These are phyloP conservation scores for Clitarchus hookeri DNA, from an alignment of 2,888 invertebrate genomes.

Conservation along the genomic window DNA sequence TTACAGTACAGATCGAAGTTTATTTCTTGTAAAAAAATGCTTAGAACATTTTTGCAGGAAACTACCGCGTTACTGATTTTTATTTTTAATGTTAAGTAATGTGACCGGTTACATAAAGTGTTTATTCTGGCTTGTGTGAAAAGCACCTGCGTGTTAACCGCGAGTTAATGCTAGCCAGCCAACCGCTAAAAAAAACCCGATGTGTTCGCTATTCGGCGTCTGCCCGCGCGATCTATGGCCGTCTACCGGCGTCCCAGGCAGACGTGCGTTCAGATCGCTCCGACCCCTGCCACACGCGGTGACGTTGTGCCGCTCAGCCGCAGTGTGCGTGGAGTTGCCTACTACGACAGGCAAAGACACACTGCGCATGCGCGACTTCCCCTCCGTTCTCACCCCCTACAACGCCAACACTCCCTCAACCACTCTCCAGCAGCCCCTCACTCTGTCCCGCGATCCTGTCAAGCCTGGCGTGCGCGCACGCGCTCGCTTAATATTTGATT, in stretches of 20 bases:
- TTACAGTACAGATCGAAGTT: no score
- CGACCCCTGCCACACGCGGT: background rate
- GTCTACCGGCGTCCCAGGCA: background rate
- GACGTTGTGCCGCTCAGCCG: background rate
- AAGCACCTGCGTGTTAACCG: background rate
- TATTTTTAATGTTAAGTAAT: no score
- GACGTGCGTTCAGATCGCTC: background rate
- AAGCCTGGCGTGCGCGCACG: background rate
- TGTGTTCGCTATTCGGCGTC: no score
- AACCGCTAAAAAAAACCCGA: no score
- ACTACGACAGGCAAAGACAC: background rate
- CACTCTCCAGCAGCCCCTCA: background rate
- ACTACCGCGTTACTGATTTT: no score
- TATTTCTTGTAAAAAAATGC: no score
- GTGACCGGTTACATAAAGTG: no score
- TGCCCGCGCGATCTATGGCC: no score
- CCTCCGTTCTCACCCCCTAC: background rate
- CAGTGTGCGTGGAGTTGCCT: background rate
- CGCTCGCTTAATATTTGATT: conserved; percentile 19
- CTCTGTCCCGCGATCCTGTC: background rate
- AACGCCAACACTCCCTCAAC: background rate
- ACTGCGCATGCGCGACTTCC: conserved; percentile 11
- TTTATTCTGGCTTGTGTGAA: background rate
- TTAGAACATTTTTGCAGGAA: no score
- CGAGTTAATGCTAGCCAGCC: background rate